Evolutionary conservation across 2,888 invertebrate species (phyloP).

Genomic region (Arrhopalites spinosus): DNA sequence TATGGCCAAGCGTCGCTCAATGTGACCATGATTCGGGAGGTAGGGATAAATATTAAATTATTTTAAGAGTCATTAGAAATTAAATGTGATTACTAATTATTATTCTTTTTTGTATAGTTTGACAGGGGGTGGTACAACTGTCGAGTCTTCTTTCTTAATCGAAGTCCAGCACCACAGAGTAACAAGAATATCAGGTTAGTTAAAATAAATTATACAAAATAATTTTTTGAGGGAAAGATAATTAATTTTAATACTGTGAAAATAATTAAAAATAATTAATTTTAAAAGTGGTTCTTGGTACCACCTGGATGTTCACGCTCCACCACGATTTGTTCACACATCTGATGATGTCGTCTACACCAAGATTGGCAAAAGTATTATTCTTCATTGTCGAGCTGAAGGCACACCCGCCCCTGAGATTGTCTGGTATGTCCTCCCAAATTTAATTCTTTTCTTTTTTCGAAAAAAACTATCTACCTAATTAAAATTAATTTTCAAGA

Average conservation of each 20-base stretch:
- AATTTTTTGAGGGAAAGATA: neutral
- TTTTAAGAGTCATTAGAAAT: no score
- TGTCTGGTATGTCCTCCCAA: constrained; percentile 77
- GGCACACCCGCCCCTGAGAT: constrained; percentile 95
- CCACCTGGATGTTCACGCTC: constrained; percentile 96
- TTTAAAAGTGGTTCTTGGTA: constrained; percentile 85
- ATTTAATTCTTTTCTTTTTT: neutral
- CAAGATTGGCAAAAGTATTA: constrained; percentile 93
- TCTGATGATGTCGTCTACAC: constrained; percentile 96
- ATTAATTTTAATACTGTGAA: neutral
- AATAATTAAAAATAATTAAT: neutral
- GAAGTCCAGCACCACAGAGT: constrained; percentile 87
- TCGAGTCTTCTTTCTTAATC: constrained; percentile 91
- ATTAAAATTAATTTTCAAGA: neutral
- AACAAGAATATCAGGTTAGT: constrained; percentile 62
- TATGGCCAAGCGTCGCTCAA: constrained; percentile 88
- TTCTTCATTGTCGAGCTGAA: constrained; percentile 94
- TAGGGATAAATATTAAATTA: no score
- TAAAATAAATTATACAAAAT: neutral
- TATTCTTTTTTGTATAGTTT: constrained; percentile 59
- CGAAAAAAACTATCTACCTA: neutral
- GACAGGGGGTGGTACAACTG: constrained; percentile 98
- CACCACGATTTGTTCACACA: constrained; percentile 92
- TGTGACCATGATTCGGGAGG: constrained; percentile 87
- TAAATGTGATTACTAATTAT: no score